Base-by-base conservation (phyloP, 2,797 vertebrate genomes). In the Smutsia gigantea region DNA sequence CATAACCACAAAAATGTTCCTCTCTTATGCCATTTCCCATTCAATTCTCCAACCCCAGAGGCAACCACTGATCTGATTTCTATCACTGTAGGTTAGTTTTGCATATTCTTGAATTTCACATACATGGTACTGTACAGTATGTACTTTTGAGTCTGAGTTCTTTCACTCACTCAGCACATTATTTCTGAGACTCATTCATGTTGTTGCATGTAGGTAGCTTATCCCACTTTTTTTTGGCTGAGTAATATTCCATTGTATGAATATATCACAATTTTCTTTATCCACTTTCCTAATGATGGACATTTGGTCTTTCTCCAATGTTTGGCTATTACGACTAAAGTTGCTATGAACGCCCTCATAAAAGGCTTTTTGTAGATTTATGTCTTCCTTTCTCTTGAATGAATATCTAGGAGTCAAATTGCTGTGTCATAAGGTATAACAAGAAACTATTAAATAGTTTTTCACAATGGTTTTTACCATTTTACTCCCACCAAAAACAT, bases 21-120 rank as follows among this genome's bases (percentile, higher is more conserved):
- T 82, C 69, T 31, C 57, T 90, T 13, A 37, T 87, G 39, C 46
- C 17, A 10, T 63, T 84, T 87, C 92, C 87, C 82, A 84, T 71
- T 88, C 57, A 66, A 14, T 37, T 81, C 72, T 74, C 78, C 53
- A 46, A 88, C 72, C 88, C 49, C 90, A 77, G 82, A 79, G 25
- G 39, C 64, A 96, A 94, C 82, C 85, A 0, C 82, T 42, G 61
- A 85, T 93, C 68, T 94, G 85, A 96, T 83, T 95, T 92, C 87
- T 90, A 59, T 75, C 94, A 81, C 85, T 37, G 25, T 82, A 93
- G 51, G 46, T 66, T 86, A 63, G n/a, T 71, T 95, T 71, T 83
- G 63, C 42, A 51, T 79, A 79, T 75, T 83, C 93, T 64, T 61
- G 87, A 88, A 88, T 93, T 90, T 87, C 66, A 74, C 37, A 31